Conservation (phyloP, 37 sponge, comb jelly and placozoan species). For the Amphimedon queenslandica region DNA sequence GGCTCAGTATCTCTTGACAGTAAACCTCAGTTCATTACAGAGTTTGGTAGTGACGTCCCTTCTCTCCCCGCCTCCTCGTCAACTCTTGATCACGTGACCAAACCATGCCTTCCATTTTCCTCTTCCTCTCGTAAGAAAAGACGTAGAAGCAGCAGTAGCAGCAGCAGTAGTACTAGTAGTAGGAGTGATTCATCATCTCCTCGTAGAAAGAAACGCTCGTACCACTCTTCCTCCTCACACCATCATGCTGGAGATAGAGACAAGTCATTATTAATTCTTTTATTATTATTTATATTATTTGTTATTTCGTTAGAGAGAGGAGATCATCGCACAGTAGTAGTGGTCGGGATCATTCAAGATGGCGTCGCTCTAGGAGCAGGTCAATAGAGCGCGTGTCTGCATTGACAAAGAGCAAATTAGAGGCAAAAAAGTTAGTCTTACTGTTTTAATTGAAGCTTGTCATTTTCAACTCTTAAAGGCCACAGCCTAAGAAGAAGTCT, state of each 20-base stretch:
- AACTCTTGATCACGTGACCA: background rate
- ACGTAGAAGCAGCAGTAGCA: background rate
- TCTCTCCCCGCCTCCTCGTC: background rate
- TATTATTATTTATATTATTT: background rate
- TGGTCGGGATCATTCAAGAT: background rate
- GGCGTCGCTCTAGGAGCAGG: conserved; percentile 6
- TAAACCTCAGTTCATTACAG: conserved; percentile 67
- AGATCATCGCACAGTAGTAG: background rate
- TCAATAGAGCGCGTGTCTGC: background rate
- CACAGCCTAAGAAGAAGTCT: too few relatives aligned
- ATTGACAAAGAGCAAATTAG: background rate
- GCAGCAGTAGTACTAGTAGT: background rate
- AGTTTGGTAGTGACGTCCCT: conserved; percentile 41
- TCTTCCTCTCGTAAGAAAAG: background rate
- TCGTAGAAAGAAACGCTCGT: too few relatives aligned
- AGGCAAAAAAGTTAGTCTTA: background rate
- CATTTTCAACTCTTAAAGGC: too few relatives aligned
- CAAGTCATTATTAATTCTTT: background rate
- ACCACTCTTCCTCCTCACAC: too few relatives aligned
- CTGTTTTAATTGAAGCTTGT: background rate
- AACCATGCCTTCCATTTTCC: too few relatives aligned
- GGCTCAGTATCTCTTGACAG: conserved; percentile 49
- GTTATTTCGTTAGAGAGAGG: background rate
- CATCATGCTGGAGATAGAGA: too few relatives aligned
- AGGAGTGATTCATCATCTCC: background rate